phyloP scores from a whole-genome alignment of 2,797 vertebrate species.

The Graptemys geographica region DNA sequence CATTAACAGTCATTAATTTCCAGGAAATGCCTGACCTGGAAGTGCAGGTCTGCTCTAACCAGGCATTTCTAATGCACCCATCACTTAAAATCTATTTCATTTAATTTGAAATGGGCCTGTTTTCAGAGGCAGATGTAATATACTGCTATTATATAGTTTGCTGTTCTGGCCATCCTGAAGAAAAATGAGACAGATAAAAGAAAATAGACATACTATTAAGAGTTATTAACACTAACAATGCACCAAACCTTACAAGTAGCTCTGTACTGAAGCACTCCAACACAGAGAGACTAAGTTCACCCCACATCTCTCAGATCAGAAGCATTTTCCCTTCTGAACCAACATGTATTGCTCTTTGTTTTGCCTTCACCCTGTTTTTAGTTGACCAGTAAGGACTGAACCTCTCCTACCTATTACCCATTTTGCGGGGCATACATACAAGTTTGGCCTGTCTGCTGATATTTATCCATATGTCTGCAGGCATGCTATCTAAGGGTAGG shows the following conservation, averaged over 20 bases:
- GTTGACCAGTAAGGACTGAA: background rate
- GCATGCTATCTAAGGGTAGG: background rate
- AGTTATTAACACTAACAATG: background rate
- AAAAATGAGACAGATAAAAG: background rate
- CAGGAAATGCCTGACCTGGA: conserved; percentile 33
- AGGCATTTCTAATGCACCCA: conserved; percentile 37
- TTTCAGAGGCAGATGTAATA: conserved; percentile 32
- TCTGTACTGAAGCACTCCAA: background rate
- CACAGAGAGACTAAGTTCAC: background rate
- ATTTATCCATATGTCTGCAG: background rate
- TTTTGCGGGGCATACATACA: background rate
- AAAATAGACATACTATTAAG: background rate
- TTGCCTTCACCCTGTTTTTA: background rate
- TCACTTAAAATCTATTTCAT: conserved; percentile 37
- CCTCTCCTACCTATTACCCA: background rate
- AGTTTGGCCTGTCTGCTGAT: background rate
- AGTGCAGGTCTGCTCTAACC: background rate
- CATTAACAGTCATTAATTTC: conserved; percentile 31
- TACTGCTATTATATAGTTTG: conserved; percentile 7
- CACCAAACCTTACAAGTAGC: background rate
- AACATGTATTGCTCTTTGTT: background rate
- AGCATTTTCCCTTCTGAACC: background rate
- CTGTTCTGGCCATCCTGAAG: background rate
- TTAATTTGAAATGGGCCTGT: conserved; percentile 47
- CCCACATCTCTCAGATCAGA: background rate